Base-by-base conservation (phyloP, 2,888 invertebrate species). In the Clanis bilineata region DNA sequence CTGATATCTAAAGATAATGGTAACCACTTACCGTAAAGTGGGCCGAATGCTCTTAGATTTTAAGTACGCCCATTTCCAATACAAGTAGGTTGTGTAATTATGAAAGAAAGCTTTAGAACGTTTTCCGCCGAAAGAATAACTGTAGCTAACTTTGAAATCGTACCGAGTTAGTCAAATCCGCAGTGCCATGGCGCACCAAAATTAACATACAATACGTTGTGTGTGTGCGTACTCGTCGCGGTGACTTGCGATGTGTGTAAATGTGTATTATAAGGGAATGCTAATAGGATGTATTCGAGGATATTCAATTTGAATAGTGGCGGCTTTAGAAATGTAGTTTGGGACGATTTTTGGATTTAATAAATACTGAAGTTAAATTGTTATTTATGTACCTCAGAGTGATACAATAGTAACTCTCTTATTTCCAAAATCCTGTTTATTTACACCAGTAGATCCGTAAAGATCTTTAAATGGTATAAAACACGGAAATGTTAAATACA, bases 171-270 rank as follows among this genome's bases (percentile, higher is more conserved):
- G 38, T 47, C 38, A 23, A 58, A 21, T 47, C 47, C 38, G 59
- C 58, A 63, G 65, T 67, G 65, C 67, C 67, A 67, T 67, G 58
- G 63, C 63, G 65, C 65, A 63, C 63, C 64, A 64, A 67, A 63
- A 62, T 61, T 47, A 62, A 7, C 55, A 56, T 56, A 56, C 38
- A 22, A 56, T 38, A 38, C 21, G 39, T 36, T 56, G 23, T 22
- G 36, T 23, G 21, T n/a, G 36, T 51, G 28, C 25, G 36, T 9
- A 54, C 9, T 51, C 3, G 51, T 28, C 47, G 32, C 15, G 15
- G 28, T 15, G 23, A 36, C 23, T 22, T 57, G 57, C 45, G 36
- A 36, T 44, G 18, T 25, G 22, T 57, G 28, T 38, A 44, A 44
- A 61, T 66, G 55, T 60, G 57, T 62, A 60, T 32, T 51, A 51